phyloP scores from a whole-genome alignment of 2,888 invertebrate genomes.

The Melipona beecheii region DNA sequence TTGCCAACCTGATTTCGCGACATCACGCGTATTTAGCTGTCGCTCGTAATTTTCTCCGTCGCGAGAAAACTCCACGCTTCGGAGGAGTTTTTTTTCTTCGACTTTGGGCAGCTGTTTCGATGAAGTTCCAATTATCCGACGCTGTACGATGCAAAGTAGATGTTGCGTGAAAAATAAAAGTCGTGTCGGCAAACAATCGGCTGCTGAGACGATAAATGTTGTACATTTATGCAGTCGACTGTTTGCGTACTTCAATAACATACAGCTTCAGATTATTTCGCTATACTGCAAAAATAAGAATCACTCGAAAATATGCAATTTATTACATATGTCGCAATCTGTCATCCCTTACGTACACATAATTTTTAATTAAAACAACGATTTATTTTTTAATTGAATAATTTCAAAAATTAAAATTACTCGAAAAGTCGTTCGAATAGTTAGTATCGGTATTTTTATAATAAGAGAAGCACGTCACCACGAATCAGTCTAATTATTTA shows the following conservation, averaged over 20 bases:
- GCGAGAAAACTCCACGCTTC: not conserved
- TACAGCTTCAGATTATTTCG: too few species aligned
- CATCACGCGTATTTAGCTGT: slow-evolving; percentile 5
- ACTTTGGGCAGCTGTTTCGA: not conserved
- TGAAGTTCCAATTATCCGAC: not conserved
- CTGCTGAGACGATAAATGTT: not conserved
- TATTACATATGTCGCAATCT: too few species aligned
- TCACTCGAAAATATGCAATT: too few species aligned
- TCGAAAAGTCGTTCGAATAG: too few species aligned
- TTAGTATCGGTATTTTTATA: too few species aligned
- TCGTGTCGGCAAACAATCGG: not conserved
- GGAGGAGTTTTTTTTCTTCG: not conserved
- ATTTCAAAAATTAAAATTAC: too few species aligned
- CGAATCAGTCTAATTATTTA: slow-evolving; percentile 10
- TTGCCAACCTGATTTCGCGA: slow-evolving; percentile 7
- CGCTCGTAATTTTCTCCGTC: not conserved
- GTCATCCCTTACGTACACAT: too few species aligned
- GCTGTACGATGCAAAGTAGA: too few species aligned
- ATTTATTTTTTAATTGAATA: too few species aligned
- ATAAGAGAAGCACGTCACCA: too few species aligned
- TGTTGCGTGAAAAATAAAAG: not conserved
- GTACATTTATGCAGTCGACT: not conserved
- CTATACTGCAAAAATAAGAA: too few species aligned
- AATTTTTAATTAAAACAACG: too few species aligned
- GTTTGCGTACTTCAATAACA: slow-evolving; percentile 3